phyloP scores from a whole-genome alignment of 2,888 invertebrate species.

The Polyommatus iphigenia region DNA sequence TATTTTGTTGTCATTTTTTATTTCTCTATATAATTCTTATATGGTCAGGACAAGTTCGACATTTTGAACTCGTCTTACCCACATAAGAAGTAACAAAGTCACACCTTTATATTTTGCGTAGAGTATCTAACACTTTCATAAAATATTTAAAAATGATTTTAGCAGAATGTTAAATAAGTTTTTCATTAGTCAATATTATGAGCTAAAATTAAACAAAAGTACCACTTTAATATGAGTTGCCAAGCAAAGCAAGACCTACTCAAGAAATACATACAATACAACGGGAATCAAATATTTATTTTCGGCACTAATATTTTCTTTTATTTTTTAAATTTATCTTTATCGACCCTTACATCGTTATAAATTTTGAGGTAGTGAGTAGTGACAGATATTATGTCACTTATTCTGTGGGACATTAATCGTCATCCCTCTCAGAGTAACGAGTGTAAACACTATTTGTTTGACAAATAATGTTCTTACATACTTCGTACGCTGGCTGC shows the following conservation, averaged over 20 bases:
- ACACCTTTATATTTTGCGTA: background rate
- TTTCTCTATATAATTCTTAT: background rate
- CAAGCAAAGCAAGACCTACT: background rate
- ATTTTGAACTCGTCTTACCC: background rate
- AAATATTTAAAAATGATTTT: constrained; percentile 48
- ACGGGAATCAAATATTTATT: no score
- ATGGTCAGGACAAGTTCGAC: background rate
- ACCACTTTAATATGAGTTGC: background rate
- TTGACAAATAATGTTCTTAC: no score
- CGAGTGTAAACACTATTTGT: no score
- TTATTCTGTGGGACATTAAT: no score
- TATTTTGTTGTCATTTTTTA: background rate
- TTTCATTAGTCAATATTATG: constrained; percentile 46
- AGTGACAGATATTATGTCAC: no score
- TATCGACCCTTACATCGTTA: no score
- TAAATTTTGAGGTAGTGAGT: no score
- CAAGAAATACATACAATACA: background rate
- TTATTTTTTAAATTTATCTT: no score
- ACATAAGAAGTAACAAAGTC: background rate
- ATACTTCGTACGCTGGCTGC: no score
- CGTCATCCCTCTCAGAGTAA: no score
- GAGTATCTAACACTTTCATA: constrained; percentile 32
- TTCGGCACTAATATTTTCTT: no score
- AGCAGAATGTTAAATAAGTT: constrained; percentile 60
- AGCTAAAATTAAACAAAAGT: constrained; percentile 33